A percentile compares a stretch with the other conserved stretches of the same genome.
These are phyloP conservation scores for Microchirus variegatus DNA, from an alignment of 2,797 vertebrate species.

Conservation along the genomic window DNA sequence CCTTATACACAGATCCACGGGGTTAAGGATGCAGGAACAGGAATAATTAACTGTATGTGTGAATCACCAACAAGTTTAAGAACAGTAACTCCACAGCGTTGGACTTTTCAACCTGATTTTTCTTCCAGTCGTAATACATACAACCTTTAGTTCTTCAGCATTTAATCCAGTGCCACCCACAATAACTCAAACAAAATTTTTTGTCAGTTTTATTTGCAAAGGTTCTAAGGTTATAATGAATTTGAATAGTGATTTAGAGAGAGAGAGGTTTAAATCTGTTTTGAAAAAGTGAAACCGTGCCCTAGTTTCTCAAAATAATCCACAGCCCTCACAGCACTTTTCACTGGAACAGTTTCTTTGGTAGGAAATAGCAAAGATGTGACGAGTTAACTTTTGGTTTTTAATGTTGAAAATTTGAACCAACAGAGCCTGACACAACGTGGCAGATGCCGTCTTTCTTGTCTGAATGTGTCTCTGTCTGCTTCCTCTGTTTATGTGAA, in stretches of 20 bases:
- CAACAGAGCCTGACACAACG: slow-evolving; percentile 28
- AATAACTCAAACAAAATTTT: not conserved
- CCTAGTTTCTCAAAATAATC: not conserved
- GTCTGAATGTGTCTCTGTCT: slow-evolving; percentile 17
- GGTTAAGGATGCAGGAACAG: not conserved
- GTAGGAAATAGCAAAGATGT: not conserved
- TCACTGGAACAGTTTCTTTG: not conserved
- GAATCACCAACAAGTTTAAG: not conserved
- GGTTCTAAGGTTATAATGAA: not conserved
- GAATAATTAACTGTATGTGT: no score
- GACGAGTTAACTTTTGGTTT: not conserved
- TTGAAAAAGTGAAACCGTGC: not conserved
- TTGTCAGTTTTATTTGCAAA: not conserved
- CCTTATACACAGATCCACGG: not conserved
- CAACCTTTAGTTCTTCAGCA: not conserved
- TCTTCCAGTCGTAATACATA: not conserved
- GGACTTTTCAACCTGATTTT: not conserved
- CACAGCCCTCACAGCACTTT: not conserved
- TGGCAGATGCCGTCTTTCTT: slow-evolving; percentile 31
- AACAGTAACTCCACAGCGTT: not conserved
- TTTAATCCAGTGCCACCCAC: not conserved
- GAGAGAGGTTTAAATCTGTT: not conserved
- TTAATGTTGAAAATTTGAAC: slow-evolving; percentile 19
- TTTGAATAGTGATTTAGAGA: not conserved
- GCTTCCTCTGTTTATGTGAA: slow-evolving; percentile 34